Conservation (phyloP, 2,797 vertebrate species). For the Sebastes melanostomus region DNA sequence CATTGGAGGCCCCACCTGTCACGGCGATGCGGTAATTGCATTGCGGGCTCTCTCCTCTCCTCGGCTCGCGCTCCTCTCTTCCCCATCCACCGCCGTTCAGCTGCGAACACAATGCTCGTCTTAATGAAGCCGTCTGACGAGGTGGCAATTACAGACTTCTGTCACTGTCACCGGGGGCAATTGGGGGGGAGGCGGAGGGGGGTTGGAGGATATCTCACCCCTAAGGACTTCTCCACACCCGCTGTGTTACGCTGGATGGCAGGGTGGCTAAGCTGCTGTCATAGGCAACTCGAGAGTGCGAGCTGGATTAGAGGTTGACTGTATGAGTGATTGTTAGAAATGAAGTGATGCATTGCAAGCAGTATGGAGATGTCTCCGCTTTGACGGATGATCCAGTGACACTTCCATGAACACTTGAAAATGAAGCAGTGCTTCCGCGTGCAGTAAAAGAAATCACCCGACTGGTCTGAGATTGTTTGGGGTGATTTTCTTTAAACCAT, state of each 20-base stretch:
- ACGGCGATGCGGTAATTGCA: slow-evolving; percentile 87
- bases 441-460: not conserved
- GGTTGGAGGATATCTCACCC: slow-evolving; percentile 60
- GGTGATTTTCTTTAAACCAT: not conserved
- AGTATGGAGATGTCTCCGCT: slow-evolving; percentile 53
- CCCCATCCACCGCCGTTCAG: slow-evolving; percentile 83
- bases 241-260: slow-evolving; percentile 69
- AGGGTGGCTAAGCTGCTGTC: slow-evolving; percentile 77
- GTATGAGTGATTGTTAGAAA: slow-evolving; percentile 60
- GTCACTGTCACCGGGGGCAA: slow-evolving; percentile 81
- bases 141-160: slow-evolving; percentile 88
- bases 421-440: slow-evolving; percentile 7
- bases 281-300: slow-evolving; percentile 65
- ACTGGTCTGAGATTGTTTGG: not conserved
- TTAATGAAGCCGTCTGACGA: slow-evolving; percentile 91
- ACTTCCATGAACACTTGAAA: slow-evolving; percentile 28
- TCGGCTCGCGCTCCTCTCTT: slow-evolving; percentile 71
- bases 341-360: slow-evolving; percentile 52
- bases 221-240: slow-evolving; percentile 71
- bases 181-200: slow-evolving; percentile 33
- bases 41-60: slow-evolving; percentile 84
- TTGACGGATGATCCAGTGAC: slow-evolving; percentile 63
- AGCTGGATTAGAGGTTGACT: slow-evolving; percentile 72
- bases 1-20: slow-evolving; percentile 87
- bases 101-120: slow-evolving; percentile 84